Conservation (phyloP, 1,140 invertebrate genomes). For the Stenopsyche tienmushanensis region DNA sequence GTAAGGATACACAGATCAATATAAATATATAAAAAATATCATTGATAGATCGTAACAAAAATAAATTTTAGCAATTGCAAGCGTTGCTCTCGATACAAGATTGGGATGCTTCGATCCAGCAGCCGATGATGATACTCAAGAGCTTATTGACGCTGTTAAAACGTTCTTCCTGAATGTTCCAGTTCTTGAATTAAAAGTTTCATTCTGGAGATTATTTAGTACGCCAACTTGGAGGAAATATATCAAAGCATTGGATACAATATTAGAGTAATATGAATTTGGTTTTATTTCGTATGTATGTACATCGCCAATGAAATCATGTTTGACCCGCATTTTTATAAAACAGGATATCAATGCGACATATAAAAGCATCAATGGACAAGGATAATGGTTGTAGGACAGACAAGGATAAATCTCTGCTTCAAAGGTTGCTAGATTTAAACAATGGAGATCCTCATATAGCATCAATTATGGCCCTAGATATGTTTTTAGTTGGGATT, state of each 20-base stretch:
- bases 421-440: constrained; percentile 60
- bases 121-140: constrained; percentile 63
- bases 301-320: no score
- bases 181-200: constrained; percentile 73
- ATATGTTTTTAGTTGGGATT: constrained; percentile 83
- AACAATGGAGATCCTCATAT: constrained; percentile 65
- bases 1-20: constrained; percentile 58
- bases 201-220: constrained; percentile 76
- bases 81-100: constrained; percentile 76
- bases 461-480: constrained; percentile 74
- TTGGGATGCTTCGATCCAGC: constrained; percentile 67
- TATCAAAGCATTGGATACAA: constrained; percentile 70
- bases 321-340: no score
- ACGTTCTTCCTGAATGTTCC: constrained; percentile 78
- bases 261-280: constrained; percentile 62
- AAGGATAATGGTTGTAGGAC: constrained; percentile 51
- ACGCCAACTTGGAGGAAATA: constrained; percentile 74
- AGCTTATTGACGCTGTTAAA: constrained; percentile 75
- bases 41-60: not conserved
- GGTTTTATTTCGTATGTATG: no score
- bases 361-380: constrained; percentile 59
- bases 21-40: not conserved
- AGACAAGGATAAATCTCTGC: constrained; percentile 48
- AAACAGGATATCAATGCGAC: constrained; percentile 65
- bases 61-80: constrained; percentile 66